Percentiles rank a stretch among this genome's conserved stretches.
These are phyloP conservation scores for Drosophila ohnishii DNA, from an alignment of 1,140 invertebrate genomes.

Conservation along the genomic window DNA sequence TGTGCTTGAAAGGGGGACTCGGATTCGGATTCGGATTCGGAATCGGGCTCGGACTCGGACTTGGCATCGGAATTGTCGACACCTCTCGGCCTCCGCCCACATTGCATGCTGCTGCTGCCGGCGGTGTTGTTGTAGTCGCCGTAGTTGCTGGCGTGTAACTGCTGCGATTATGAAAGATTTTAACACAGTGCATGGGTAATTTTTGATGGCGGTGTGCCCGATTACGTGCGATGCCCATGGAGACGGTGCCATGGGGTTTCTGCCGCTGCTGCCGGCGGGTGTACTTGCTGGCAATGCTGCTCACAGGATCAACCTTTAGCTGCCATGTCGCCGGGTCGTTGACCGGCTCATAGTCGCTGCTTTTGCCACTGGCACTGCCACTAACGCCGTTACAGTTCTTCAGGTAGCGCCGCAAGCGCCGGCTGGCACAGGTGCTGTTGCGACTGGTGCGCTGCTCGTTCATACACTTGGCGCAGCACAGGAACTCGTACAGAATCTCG, in stretches of 20 bases:
- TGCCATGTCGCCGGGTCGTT: slow-evolving; percentile 55
- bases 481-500: slow-evolving; percentile 80
- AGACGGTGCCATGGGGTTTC: slow-evolving; percentile 53
- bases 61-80: slow-evolving; percentile 30
- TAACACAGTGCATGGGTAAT: slow-evolving; percentile 82
- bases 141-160: slow-evolving; percentile 52
- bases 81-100: slow-evolving; percentile 37
- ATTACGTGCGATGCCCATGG: slow-evolving; percentile 77
- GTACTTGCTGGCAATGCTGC: slow-evolving; percentile 78
- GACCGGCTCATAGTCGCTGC: slow-evolving; percentile 34
- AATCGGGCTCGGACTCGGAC: slow-evolving; percentile 8
- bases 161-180: slow-evolving; percentile 83
- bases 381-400: slow-evolving; percentile 29
- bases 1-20: slow-evolving; percentile 10
- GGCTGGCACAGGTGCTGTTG: slow-evolving; percentile 47
- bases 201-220: slow-evolving; percentile 75
- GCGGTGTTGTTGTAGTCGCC: slow-evolving; percentile 5
- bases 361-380: slow-evolving; percentile 14
- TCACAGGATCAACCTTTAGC: slow-evolving; percentile 71
- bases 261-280: slow-evolving; percentile 68
- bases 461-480: slow-evolving; percentile 83
- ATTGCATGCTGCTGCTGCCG: slow-evolving; percentile 32
- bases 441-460: slow-evolving; percentile 67
- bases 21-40: slow-evolving; percentile 9
- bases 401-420: slow-evolving; percentile 57